Evolutionary conservation across 2,888 invertebrate genomes (phyloP).

Genomic region (Orthonevra nobilis): DNA sequence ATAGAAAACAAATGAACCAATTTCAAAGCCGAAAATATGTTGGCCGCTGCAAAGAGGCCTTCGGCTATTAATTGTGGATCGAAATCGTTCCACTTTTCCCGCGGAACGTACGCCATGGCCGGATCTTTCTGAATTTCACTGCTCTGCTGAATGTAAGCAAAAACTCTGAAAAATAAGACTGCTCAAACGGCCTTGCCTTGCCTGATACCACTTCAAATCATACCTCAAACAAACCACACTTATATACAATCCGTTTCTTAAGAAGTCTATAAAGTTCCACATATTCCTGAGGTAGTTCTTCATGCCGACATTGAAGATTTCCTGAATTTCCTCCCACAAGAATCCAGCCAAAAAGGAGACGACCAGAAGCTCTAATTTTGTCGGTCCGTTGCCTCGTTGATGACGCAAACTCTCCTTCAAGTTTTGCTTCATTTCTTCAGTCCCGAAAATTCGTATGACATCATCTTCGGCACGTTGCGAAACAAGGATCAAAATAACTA

Average conservation of each 20-base stretch:
- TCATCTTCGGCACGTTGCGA: constrained; percentile 93
- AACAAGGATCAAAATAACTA: constrained; percentile 94
- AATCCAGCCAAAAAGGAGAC: constrained; percentile 92
- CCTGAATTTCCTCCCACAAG: constrained; percentile 95
- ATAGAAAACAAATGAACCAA: constrained; percentile 95
- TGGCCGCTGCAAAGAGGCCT: constrained; percentile 96
- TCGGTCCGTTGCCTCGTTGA: constrained; percentile 92
- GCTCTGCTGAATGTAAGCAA: constrained; percentile 88
- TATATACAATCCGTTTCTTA: constrained; percentile 92
- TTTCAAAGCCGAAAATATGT: constrained; percentile 95
- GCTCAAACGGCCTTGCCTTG: not conserved
- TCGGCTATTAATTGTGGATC: constrained; percentile 96
- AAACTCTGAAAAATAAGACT: constrained; percentile 80
- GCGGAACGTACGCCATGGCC: constrained; percentile 86
- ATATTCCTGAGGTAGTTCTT: constrained; percentile 92
- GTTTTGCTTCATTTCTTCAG: constrained; percentile 84
- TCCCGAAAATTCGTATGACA: constrained; percentile 86
- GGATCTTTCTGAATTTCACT: constrained; percentile 86
- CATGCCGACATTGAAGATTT: constrained; percentile 93
- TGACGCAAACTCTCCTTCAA: constrained; percentile 84
- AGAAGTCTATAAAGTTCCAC: constrained; percentile 98
- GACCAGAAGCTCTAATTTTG: constrained; percentile 90
- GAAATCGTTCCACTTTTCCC: constrained; percentile 94
- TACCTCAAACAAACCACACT: constrained; percentile 84
- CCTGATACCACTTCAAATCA: constrained; percentile 32